Conservation (phyloP, 2,888 invertebrate species). For the Micoletzkya japonica region DNA sequence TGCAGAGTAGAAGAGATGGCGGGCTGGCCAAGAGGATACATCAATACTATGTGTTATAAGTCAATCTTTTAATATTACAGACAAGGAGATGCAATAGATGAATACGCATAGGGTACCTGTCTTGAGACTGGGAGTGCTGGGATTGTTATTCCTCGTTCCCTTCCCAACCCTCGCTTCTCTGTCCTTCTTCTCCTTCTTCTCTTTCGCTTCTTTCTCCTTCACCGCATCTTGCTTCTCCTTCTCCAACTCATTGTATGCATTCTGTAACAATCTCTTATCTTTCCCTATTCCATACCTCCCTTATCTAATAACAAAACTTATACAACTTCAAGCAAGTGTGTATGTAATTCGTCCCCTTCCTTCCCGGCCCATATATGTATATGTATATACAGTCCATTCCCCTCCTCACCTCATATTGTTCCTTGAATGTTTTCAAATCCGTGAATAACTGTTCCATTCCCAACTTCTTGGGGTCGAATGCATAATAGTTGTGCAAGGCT, state of each 20-base stretch:
- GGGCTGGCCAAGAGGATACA: no score
- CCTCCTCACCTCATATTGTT: constrained; percentile 78
- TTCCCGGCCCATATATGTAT: not conserved
- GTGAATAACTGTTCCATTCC: constrained; percentile 91
- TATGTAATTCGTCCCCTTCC: not conserved
- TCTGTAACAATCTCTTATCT: constrained; percentile 23
- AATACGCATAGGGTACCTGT: no score
- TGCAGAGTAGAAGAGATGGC: no score
- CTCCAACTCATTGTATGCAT: constrained; percentile 43
- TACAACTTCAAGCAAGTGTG: not conserved
- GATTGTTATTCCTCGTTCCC: no score
- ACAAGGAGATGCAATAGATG: no score
- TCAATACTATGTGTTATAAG: no score
- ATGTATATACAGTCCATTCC: not conserved
- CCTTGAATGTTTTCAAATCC: constrained; percentile 91
- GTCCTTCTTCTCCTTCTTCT: no score
- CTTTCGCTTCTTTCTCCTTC: constrained; percentile 35
- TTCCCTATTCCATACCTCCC: not conserved
- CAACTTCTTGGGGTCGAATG: constrained; percentile 90
- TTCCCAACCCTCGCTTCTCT: no score
- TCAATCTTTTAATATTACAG: no score
- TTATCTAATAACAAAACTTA: not conserved
- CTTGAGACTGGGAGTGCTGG: no score
- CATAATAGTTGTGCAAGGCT: constrained; percentile 84
- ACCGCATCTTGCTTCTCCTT: constrained; percentile 36